Conservation (phyloP, 1,140 invertebrate species). For the Drosophila pachea region DNA sequence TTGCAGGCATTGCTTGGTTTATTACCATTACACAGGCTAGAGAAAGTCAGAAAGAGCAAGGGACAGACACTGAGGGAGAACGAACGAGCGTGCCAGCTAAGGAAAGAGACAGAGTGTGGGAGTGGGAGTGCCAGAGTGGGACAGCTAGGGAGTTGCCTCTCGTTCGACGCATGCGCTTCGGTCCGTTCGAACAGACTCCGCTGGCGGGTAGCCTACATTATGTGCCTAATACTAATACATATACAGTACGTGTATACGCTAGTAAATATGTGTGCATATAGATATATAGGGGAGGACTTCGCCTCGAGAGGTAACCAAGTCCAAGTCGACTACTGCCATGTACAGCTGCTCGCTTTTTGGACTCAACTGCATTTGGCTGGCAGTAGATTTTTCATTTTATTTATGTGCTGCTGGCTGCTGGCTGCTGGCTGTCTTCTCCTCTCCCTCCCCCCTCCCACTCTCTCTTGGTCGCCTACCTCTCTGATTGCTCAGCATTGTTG, state of each 20-base stretch:
- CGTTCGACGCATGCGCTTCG: constrained; percentile 25
- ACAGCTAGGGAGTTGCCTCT: constrained; percentile 41
- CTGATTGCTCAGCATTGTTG: constrained; percentile 40
- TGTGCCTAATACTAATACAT: constrained; percentile 59
- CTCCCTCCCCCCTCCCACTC: constrained; percentile 3
- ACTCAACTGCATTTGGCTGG: constrained; percentile 71
- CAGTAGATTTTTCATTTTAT: constrained; percentile 78
- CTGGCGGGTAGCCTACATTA: constrained; percentile 67
- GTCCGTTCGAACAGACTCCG: not conserved
- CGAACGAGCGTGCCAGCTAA: constrained; percentile 21
- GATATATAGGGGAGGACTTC: constrained; percentile 22
- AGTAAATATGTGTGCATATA: constrained; percentile 26
- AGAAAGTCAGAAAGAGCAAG: constrained; percentile 6
- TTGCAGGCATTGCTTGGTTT: constrained; percentile 62
- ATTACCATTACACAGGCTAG: constrained; percentile 41
- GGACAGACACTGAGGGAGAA: not conserved
- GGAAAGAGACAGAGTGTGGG: constrained; percentile 8
- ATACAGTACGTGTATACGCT: not conserved
- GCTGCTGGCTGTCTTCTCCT: constrained; percentile 35
- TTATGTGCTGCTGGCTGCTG: constrained; percentile 64
- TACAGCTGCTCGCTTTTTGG: constrained; percentile 48
- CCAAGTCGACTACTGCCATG: constrained; percentile 46
- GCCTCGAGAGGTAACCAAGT: constrained; percentile 49
- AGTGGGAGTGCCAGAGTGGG: constrained; percentile 44
- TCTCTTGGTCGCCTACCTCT: constrained; percentile 13